A percentile compares a stretch with the other conserved stretches of the same genome.
Evolutionary conservation across 1,140 invertebrate genomes (phyloP).

Genomic region (Camponotus pennsylvanicus): DNA sequence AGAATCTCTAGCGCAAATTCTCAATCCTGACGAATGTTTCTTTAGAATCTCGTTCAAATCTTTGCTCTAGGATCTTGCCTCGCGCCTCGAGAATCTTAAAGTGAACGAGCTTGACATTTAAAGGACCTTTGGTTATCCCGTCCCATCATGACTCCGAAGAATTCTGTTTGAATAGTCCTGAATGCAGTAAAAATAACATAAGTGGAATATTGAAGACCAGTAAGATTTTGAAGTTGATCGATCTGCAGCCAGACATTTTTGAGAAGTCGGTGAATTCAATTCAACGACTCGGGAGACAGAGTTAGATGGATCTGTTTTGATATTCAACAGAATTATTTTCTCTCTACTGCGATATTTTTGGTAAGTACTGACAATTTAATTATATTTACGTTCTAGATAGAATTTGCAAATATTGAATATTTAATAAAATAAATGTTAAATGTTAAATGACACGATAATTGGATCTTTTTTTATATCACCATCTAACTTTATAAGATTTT

Average conservation of each 20-base stretch:
- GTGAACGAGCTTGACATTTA: constrained; percentile 47
- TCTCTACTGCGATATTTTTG: neutral
- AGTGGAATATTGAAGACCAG: constrained; percentile 55
- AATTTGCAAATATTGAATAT: neutral
- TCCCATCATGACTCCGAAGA: constrained; percentile 21
- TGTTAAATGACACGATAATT: too few species aligned
- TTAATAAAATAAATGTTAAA: too few species aligned
- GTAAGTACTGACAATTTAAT: constrained; percentile 38
- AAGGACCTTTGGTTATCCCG: constrained; percentile 24
- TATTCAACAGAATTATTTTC: constrained; percentile 39
- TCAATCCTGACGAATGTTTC: constrained; percentile 21
- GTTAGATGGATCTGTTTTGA: constrained; percentile 61
- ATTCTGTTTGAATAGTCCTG: constrained; percentile 40
- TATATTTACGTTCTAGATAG: neutral
- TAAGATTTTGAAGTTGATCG: constrained; percentile 55
- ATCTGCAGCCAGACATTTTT: constrained; percentile 43
- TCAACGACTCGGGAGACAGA: constrained; percentile 11
- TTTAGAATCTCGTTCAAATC: constrained; percentile 7
- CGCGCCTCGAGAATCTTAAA: constrained; percentile 19
- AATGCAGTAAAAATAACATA: constrained; percentile 48
- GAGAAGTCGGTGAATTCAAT: constrained; percentile 45
- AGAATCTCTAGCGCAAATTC: neutral
- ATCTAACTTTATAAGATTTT: too few species aligned
- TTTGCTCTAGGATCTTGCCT: neutral
- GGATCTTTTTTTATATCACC: too few species aligned